Evolutionary conservation across 2,113 vertebrate species (phyloP), one percentile per base, ranked within the genome.

Genomic region (Pogonocichla stellata): DNA sequence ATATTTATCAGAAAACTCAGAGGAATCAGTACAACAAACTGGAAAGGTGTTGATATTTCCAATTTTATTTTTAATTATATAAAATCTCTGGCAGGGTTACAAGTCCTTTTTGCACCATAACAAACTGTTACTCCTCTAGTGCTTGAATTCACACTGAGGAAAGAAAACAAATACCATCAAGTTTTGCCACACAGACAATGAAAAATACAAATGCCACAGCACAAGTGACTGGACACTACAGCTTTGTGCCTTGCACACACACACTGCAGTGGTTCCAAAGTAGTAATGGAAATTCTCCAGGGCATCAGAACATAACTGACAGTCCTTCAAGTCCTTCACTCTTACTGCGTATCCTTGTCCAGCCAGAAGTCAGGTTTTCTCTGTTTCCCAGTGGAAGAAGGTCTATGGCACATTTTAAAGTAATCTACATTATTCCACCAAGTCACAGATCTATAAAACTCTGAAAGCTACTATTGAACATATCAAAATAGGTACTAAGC

Each of bases 61-160:
- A 92, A 89, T 93, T 92, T 87, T 23, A 70, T 89, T 96, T 94
- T 96, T 96, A 97, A 97, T 97, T 96, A 92, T 57, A 96, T 75
- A 84, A 90, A 94, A 93, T 64, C 51, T 66, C 73, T 95, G 93
- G 92, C 86, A 95, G 88, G 53, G 16, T 90, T 94, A 95, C 96
- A 96, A 95, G 80, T 33, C 77, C 80, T 71, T 74, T 95, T 91
- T 96, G 88, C 10, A 6, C 91, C 38, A 17, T 77, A 95, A 88
- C 81, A 92, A 75, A 91, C 48, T 66, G 66, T 83, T 94, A 88
- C 70, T 92, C 43, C 50, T 95, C 80, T 77, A 95, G 28, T 43
- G 66, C 31, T 86, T 43, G 42, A 88, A 67, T 61, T 95, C 14
- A 45, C 82, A 73, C 17, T 40, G 51, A 80, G 84, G 36, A 91